A percentile compares a stretch with the other conserved stretches of the same genome.
phyloP scores from a whole-genome alignment of 2,797 vertebrate genomes.

The Protonibea diacanthus region DNA sequence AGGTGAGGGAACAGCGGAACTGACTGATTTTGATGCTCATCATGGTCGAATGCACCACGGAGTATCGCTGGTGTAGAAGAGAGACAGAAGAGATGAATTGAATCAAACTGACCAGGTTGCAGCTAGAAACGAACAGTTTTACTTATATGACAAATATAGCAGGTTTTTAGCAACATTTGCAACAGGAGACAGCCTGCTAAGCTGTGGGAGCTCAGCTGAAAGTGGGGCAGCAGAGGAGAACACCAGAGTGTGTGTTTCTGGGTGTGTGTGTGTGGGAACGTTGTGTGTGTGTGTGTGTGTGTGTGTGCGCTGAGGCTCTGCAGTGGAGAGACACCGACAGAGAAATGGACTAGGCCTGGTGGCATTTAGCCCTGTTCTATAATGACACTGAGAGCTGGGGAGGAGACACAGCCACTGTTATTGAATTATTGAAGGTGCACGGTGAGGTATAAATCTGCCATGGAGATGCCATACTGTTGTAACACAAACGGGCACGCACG shows the following conservation, averaged over 20 bases:
- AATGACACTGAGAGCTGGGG: constrained; percentile 78
- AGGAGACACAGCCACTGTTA: constrained; percentile 80
- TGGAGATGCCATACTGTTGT: constrained; percentile 70
- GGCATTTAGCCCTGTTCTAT: constrained; percentile 81
- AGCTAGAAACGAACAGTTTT: constrained; percentile 35
- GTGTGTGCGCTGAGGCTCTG: constrained; percentile 31
- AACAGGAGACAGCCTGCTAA: constrained; percentile 64
- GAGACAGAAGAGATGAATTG: not conserved
- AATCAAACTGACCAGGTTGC: constrained; percentile 23
- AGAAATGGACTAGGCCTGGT: constrained; percentile 74
- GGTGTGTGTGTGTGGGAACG: constrained; percentile 14
- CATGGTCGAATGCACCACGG: constrained; percentile 25
- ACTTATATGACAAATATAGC: constrained; percentile 40
- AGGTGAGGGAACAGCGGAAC: constrained; percentile 54
- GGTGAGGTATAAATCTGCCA: constrained; percentile 82
- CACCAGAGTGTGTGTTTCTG: constrained; percentile 37
- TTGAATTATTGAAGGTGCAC: constrained; percentile 84
- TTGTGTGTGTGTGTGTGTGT: constrained; percentile 28
- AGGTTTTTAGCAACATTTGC: constrained; percentile 54
- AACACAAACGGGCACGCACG: constrained; percentile 53
- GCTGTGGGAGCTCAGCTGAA: constrained; percentile 59
- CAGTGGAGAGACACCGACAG: constrained; percentile 56
- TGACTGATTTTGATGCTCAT: constrained; percentile 62
- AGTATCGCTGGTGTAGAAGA: not conserved
- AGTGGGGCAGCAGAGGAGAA: constrained; percentile 63